Conservation (phyloP, 2,888 invertebrate genomes). For the Drosophila melanosoma region DNA sequence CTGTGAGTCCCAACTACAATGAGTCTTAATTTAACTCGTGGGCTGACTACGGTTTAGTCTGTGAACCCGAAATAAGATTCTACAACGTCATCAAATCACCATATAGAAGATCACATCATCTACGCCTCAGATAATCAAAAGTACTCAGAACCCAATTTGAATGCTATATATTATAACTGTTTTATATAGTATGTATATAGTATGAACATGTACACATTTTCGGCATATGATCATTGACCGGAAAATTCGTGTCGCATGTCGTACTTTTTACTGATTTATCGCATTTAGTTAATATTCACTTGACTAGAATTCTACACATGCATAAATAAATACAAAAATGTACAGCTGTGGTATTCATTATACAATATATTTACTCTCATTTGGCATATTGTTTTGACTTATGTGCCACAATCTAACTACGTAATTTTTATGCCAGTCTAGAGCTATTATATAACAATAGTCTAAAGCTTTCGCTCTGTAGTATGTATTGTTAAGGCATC, state of each 20-base stretch:
- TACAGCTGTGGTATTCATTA: not conserved
- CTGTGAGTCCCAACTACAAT: conserved; percentile 34
- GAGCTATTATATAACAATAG: conserved; percentile 35
- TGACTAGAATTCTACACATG: conserved; percentile 2
- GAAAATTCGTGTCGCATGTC: conserved; percentile 29
- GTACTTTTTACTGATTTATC: conserved; percentile 44
- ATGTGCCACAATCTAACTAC: conserved; percentile 1
- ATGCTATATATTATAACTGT: not conserved
- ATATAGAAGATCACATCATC: conserved; percentile 15
- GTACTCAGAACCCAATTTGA: conserved; percentile 18
- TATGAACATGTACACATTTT: not conserved
- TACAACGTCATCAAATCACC: conserved; percentile 6
- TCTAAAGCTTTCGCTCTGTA: not conserved
- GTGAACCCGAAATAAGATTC: conserved; percentile 19
- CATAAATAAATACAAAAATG: not conserved
- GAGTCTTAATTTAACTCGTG: conserved; percentile 71
- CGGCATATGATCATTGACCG: conserved; percentile 54
- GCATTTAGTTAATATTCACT: conserved; percentile 50
- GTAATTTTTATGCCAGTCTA: conserved; percentile 7
- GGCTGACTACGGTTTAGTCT: conserved; percentile 46
- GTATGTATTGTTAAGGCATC: conserved; percentile 22
- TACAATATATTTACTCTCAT: not conserved
- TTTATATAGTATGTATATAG: not conserved
- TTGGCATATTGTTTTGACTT: conserved; percentile 6
- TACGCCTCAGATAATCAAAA: conserved; percentile 13